A percentile compares a stretch with the other conserved stretches of the same genome.
Evolutionary conservation across 2,113 vertebrate species (phyloP).

Genomic region (Anoplopoma fimbria): DNA sequence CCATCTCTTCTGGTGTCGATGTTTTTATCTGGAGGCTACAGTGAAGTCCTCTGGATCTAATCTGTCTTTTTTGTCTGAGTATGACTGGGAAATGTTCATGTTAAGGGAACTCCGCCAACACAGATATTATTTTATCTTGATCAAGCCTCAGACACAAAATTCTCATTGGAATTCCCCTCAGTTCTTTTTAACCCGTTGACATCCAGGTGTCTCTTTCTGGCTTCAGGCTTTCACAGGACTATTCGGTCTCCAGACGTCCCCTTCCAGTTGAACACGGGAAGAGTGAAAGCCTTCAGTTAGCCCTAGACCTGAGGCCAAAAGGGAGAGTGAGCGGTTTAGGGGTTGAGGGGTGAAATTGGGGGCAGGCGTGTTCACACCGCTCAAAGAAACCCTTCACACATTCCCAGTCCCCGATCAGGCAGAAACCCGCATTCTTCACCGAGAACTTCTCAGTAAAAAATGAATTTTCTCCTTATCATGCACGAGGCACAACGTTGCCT

Average conservation of each 20-base stretch:
- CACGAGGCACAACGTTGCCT: no score
- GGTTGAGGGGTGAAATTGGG: conserved; percentile 55
- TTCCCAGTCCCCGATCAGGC: conserved; percentile 41
- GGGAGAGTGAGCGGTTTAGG: conserved; percentile 29
- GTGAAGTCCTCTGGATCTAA: background rate
- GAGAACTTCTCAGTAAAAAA: background rate
- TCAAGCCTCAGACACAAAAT: conserved; percentile 27
- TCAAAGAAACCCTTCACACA: conserved; percentile 42
- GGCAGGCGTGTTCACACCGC: conserved; percentile 59
- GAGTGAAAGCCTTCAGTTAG: conserved; percentile 53
- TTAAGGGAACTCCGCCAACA: background rate
- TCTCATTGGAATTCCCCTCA: conserved; percentile 63
- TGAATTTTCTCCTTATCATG: background rate
- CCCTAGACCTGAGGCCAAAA: conserved; percentile 62
- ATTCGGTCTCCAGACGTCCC: conserved; percentile 38
- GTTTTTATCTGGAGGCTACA: background rate
- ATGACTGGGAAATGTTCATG: background rate
- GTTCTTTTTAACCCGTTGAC: conserved; percentile 50
- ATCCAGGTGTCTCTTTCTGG: conserved; percentile 38
- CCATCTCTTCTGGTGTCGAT: background rate
- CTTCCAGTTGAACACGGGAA: conserved; percentile 44
- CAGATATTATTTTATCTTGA: background rate
- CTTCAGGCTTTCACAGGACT: conserved; percentile 37
- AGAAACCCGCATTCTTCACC: conserved; percentile 25
- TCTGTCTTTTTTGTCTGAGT: background rate